phyloP scores from a whole-genome alignment of 35 echinoderm and acorn worm species.

The Lytechinus pictus region DNA sequence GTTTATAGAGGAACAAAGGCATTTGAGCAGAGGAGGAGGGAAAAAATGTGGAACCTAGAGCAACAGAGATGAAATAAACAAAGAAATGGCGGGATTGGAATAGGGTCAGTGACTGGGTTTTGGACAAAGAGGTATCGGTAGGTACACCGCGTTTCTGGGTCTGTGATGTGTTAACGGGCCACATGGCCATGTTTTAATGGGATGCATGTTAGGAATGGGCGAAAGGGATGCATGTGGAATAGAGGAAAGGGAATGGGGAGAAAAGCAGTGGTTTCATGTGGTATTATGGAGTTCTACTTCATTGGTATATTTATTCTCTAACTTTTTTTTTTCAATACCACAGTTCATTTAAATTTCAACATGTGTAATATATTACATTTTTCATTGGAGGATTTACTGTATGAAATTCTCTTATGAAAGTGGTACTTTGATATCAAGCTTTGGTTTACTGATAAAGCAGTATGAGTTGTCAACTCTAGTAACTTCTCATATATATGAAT shows the following conservation, averaged over 20 bases:
- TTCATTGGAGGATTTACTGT: too few species aligned
- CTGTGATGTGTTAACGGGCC: neutral
- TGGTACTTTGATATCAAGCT: too few species aligned
- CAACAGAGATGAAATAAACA: neutral
- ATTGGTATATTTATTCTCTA: too few species aligned
- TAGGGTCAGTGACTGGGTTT: slow-evolving; percentile 33
- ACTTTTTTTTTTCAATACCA: too few species aligned
- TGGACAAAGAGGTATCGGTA: slow-evolving; percentile 6
- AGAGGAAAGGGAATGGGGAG: too few species aligned
- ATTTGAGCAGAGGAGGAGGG: slow-evolving; percentile 16
- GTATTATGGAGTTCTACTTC: neutral
- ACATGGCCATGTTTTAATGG: neutral
- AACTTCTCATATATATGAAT: too few species aligned
- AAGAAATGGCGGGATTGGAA: slow-evolving; percentile 15
- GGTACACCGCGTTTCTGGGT: neutral
- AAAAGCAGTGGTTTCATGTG: neutral
- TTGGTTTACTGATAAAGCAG: too few species aligned
- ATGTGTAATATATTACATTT: too few species aligned
- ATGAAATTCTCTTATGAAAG: too few species aligned
- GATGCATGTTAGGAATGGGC: too few species aligned
- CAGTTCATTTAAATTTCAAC: neutral
- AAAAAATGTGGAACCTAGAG: slow-evolving; percentile 14
- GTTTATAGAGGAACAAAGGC: slow-evolving; percentile 21
- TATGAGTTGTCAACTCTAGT: too few species aligned
- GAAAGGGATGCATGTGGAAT: too few species aligned